phyloP scores from a whole-genome alignment of 1,140 invertebrate species.

The Aleiodes sp. region DNA sequence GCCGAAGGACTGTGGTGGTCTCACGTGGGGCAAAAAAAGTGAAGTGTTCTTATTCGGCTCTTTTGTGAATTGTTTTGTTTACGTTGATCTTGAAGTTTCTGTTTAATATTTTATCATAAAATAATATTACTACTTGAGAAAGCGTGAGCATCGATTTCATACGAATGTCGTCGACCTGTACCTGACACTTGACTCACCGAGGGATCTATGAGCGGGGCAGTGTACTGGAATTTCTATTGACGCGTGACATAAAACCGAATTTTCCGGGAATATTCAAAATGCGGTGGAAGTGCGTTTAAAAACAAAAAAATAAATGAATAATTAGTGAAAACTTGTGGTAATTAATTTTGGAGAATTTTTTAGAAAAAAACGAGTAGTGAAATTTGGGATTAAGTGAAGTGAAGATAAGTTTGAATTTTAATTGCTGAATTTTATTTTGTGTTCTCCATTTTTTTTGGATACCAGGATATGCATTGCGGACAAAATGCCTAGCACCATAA shows the following conservation, averaged over 20 bases:
- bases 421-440: slow-evolving; percentile 25
- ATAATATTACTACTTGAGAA: no score
- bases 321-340: neutral
- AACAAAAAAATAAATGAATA: neutral
- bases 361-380: slow-evolving; percentile 29
- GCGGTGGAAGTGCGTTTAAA: slow-evolving; percentile 45
- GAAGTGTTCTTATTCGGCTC: no score
- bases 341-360: neutral
- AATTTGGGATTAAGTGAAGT: slow-evolving; percentile 14
- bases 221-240: slow-evolving; percentile 1
- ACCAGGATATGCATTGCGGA: slow-evolving; percentile 61
- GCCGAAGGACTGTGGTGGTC: no score
- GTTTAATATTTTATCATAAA: no score
- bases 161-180: slow-evolving; percentile 35
- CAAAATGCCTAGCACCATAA: slow-evolving; percentile 68
- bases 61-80: no score
- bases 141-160: slow-evolving; percentile 17
- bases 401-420: neutral
- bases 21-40: no score
- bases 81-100: no score
- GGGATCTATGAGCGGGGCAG: slow-evolving; percentile 1
- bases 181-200: slow-evolving; percentile 16
- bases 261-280: slow-evolving; percentile 29
- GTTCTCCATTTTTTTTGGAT: no score
- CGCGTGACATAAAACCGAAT: neutral